A percentile compares a stretch with the other conserved stretches of the same genome.
Evolutionary conservation across 2,888 invertebrate genomes (phyloP).

Genomic region (Apotomis betuletana): DNA sequence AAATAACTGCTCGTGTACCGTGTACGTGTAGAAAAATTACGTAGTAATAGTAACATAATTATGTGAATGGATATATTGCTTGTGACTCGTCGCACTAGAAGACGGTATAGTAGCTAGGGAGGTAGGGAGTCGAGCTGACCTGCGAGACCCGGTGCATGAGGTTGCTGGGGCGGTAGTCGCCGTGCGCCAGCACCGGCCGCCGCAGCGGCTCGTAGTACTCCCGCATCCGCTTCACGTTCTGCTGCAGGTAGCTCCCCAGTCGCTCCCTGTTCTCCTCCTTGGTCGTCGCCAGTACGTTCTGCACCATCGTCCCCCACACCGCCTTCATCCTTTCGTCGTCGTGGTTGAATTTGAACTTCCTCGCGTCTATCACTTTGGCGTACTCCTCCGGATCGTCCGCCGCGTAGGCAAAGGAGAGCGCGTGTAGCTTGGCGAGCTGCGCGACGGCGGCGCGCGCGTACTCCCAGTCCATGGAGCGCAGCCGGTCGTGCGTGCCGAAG

Average conservation of each 20-base stretch:
- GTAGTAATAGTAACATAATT: no score
- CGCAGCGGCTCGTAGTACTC: conserved; percentile 47
- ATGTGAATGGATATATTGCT: no score
- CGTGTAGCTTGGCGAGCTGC: conserved; percentile 69
- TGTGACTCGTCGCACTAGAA: no score
- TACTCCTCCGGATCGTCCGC: conserved; percentile 60
- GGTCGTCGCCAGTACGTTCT: conserved; percentile 45
- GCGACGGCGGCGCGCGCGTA: conserved; percentile 59
- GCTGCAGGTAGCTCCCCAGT: conserved; percentile 48
- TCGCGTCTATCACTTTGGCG: conserved; percentile 45
- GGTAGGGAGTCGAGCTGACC: conserved; percentile 1
- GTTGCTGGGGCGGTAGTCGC: conserved; percentile 64
- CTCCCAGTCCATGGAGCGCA: conserved; percentile 61
- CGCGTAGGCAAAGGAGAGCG: conserved; percentile 60
- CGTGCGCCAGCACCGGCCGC: conserved; percentile 56
- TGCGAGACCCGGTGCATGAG: conserved; percentile 42
- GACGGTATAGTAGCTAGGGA: no score
- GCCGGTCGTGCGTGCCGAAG: conserved; percentile 58
- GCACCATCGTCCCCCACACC: conserved; percentile 40
- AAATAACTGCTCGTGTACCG: no score
- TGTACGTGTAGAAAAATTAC: no score
- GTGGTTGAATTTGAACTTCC: conserved; percentile 45
- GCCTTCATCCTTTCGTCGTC: conserved; percentile 37
- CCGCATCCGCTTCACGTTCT: conserved; percentile 37
- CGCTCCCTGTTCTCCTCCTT: conserved; percentile 52